Percentiles rank a stretch among this genome's conserved stretches.
Conservation (phyloP, 2,113 vertebrate genomes). For the Accipiter cooperii region DNA sequence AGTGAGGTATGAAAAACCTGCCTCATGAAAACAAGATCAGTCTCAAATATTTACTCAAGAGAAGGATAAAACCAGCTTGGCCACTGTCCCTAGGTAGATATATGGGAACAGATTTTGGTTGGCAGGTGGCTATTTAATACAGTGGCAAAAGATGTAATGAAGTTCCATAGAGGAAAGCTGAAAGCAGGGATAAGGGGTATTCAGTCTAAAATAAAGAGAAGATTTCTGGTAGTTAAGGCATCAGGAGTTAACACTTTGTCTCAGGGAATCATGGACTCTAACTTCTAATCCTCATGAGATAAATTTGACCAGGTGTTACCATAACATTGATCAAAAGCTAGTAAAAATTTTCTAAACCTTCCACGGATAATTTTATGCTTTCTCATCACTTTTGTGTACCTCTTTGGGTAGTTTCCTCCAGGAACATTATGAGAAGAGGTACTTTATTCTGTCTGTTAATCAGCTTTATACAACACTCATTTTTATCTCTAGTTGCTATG, state of each 20-base stretch:
- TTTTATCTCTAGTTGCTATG: not conserved
- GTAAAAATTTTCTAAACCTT: not conserved
- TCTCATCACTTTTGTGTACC: not conserved
- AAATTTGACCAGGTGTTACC: not conserved
- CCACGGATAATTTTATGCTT: not conserved
- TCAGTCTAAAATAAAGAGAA: not conserved
- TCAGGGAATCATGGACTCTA: not conserved
- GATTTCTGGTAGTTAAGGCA: not conserved
- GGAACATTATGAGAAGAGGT: not conserved
- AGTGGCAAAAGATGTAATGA: not conserved
- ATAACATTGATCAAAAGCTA: not conserved
- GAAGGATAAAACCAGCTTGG: not conserved
- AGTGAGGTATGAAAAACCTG: not conserved
- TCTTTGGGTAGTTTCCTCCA: not conserved
- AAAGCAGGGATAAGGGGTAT: not conserved
- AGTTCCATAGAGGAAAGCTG: not conserved
- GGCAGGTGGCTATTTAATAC: not conserved
- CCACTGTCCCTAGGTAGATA: not conserved
- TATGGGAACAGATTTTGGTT: not conserved
- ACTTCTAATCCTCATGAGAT: not conserved
- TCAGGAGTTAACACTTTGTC: not conserved
- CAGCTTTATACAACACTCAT: not conserved
- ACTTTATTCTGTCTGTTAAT: not conserved
- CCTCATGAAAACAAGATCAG: not conserved
- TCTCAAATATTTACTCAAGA: not conserved